phyloP scores from a whole-genome alignment of 2,888 invertebrate species.

The Antitype chi region DNA sequence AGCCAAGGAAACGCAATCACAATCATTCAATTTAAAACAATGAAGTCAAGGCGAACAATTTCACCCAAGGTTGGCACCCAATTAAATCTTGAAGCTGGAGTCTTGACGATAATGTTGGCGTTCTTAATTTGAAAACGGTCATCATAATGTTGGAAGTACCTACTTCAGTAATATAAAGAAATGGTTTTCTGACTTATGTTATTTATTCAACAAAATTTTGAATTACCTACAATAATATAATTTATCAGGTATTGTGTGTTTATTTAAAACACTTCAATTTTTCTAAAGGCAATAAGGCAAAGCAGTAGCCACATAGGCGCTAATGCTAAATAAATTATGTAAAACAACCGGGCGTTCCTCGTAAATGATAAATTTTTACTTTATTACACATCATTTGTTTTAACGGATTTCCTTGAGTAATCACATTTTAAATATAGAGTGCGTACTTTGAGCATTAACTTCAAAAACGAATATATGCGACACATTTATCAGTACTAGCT shows the following conservation, averaged over 20 bases:
- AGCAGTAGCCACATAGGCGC: neutral
- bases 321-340: constrained; percentile 52
- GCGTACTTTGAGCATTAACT: constrained; percentile 44
- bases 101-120: constrained; percentile 24
- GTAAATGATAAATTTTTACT: constrained; percentile 58
- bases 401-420: constrained; percentile 61
- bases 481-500: constrained; percentile 57
- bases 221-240: too few relatives aligned
- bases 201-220: neutral
- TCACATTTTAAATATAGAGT: constrained; percentile 62
- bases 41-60: constrained; percentile 51
- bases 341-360: constrained; percentile 47
- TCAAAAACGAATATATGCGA: constrained; percentile 57
- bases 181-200: neutral
- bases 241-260: too few relatives aligned
- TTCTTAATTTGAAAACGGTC: constrained; percentile 38
- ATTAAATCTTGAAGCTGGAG: constrained; percentile 42
- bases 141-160: constrained; percentile 14
- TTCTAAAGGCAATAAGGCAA: constrained; percentile 5
- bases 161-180: constrained; percentile 17
- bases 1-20: constrained; percentile 30
- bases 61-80: constrained; percentile 54
- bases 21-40: constrained; percentile 62
- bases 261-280: neutral
- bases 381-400: constrained; percentile 60